Base-by-base conservation (phyloP, 2,797 vertebrate species). In the Phyllotis vaccarum region DNA sequence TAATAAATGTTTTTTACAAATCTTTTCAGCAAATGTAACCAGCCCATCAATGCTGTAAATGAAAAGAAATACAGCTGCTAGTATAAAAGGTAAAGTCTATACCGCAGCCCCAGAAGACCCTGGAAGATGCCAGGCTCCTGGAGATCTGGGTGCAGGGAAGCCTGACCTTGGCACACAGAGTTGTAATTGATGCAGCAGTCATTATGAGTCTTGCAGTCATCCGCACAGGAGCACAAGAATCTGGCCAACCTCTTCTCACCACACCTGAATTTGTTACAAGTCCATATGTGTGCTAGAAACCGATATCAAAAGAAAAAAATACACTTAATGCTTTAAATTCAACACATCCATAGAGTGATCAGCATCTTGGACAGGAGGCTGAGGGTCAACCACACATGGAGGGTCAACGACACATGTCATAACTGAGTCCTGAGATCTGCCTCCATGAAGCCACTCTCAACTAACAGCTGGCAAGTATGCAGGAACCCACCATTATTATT, bases 141-240 rank as follows among this genome's bases (percentile, higher is more conserved):
- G 3, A 14, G 40, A 49, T 37, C 6, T 34, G 0, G 1, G 4
- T 0, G 9, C 2, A 0, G 0, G 46, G 27, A 62, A 13, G 6
- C 11, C 82, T 97, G 97, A 99, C 99, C 99, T 98, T 94, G 97
- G 95, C 99, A 99, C 83, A 98, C 94, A 29, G 97, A 54, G 12
- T 95, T 87, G 37, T 99, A 98, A 98, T 99, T 99, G 89, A 98
- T 93, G 94, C 99, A 99, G 93, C 99, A 99, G 75, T 99, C 98
- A 0, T 98, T 96, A 6, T 97, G 98, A 75, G 98, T 96, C 81
- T 95, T 97, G 92, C 99, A 99, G 64, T 99, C 98, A 62, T 99
- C 98, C 4, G 99, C 98, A 88, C 99, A 99, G 81, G 98, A 98
- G 66, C 99, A 99, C 27, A 22, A 98, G 96, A 98, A 98, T 34